Evolutionary conservation across 2,888 invertebrate species (phyloP).

Genomic region (Drosophila mimetica): DNA sequence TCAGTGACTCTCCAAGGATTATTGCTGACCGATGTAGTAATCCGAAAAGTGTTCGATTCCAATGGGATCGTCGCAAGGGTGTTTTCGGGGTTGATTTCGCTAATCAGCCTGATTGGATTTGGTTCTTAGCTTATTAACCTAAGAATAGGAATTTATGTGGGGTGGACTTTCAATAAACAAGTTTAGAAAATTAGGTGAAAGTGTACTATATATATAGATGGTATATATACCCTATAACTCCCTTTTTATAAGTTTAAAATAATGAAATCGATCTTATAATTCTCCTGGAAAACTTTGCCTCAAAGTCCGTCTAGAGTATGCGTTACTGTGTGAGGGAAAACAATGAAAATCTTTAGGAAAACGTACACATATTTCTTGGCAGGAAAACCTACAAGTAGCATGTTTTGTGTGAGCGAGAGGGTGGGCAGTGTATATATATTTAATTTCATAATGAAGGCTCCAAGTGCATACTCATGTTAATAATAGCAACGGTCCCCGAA

Average conservation of each 20-base stretch:
- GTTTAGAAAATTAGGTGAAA: background rate
- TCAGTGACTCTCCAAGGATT: slow-evolving; percentile 19
- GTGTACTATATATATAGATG: too few species aligned
- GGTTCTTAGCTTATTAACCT: slow-evolving; percentile 18
- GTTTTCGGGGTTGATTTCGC: slow-evolving; percentile 25
- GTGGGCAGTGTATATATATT: slow-evolving; percentile 47
- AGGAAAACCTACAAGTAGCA: slow-evolving; percentile 5
- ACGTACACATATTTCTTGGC: slow-evolving; percentile 3
- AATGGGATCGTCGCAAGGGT: slow-evolving; percentile 8
- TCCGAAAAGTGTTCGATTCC: slow-evolving; percentile 22
- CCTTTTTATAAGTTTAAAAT: too few species aligned
- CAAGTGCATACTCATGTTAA: slow-evolving; percentile 56
- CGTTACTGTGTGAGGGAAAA: slow-evolving; percentile 39
- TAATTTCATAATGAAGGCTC: slow-evolving; percentile 72
- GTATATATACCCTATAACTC: too few species aligned
- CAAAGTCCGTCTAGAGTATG: background rate
- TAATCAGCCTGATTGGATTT: slow-evolving; percentile 30
- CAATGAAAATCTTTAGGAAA: slow-evolving; percentile 39
- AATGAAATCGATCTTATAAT: too few species aligned
- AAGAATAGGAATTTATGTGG: slow-evolving; percentile 3
- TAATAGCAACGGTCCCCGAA: slow-evolving; percentile 43
- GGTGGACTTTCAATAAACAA: background rate
- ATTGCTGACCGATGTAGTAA: slow-evolving; percentile 16
- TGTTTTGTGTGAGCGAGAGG: slow-evolving; percentile 10
- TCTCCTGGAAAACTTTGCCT: background rate